Conservation (phyloP, 2,888 invertebrate species). For the Allophyes oxyacanthae region DNA sequence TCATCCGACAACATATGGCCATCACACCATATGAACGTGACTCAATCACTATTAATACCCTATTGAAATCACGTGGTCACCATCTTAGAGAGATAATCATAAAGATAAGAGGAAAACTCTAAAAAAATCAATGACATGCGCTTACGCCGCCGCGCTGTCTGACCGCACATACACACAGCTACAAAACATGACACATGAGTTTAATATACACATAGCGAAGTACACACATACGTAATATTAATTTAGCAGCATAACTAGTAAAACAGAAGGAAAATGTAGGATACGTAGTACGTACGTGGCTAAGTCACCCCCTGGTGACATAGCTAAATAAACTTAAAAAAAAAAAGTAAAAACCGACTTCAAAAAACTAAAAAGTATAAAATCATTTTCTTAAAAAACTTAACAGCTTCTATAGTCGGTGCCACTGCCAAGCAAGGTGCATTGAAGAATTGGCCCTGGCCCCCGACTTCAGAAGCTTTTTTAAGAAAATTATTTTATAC, state of each 20-base stretch:
- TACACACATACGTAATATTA: not conserved
- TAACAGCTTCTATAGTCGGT: no score
- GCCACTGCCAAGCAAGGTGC: no score
- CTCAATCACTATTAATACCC: conserved; percentile 10
- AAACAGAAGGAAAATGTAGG: not conserved
- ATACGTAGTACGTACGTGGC: no score
- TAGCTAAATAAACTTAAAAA: no score
- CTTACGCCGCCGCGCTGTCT: conserved; percentile 50
- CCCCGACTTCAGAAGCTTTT: no score
- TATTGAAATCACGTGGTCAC: conserved; percentile 12
- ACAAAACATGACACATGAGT: not conserved
- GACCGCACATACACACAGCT: conserved; percentile 17
- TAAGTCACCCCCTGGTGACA: no score
- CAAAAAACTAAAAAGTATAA: no score
- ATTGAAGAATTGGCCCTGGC: no score
- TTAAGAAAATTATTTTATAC: no score
- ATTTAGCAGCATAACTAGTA: not conserved
- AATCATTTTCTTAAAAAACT: no score
- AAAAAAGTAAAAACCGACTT: no score
- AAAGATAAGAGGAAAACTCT: conserved; percentile 32
- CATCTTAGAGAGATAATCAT: conserved; percentile 15
- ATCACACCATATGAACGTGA: conserved; percentile 5
- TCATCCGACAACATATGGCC: conserved; percentile 13
- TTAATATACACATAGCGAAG: conserved; percentile 14
- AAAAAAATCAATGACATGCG: conserved; percentile 14